A percentile compares a stretch with the other conserved stretches of the same genome.
Evolutionary conservation across 2,797 vertebrate genomes (phyloP).

Genomic region (Loriculus beryllinus): DNA sequence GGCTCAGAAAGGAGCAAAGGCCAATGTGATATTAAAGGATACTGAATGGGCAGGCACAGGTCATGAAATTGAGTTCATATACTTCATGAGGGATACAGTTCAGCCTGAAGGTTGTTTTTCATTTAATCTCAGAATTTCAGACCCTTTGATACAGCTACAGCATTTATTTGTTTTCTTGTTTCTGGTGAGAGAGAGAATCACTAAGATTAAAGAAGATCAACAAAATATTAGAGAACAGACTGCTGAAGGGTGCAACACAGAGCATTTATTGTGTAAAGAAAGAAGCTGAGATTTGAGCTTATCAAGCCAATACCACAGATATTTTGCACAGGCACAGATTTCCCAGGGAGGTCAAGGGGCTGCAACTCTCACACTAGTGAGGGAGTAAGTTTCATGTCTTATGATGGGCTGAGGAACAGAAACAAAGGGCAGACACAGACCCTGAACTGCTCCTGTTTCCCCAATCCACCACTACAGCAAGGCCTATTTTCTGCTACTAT

Average conservation of each 20-base stretch:
- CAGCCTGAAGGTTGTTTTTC: conserved; percentile 52
- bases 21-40: not conserved
- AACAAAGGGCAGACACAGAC: not conserved
- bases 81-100: conserved; percentile 18
- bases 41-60: not conserved
- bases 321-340: not conserved
- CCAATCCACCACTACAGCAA: not conserved
- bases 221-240: conserved; percentile 40
- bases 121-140: conserved; percentile 45
- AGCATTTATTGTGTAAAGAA: not conserved
- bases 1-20: not conserved
- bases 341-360: not conserved
- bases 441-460: not conserved
- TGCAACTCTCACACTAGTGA: not conserved
- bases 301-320: not conserved
- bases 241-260: not conserved
- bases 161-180: conserved; percentile 60
- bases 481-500: not conserved
- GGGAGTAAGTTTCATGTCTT: not conserved
- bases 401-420: not conserved
- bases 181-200: not conserved
- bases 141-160: not conserved
- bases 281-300: not conserved
- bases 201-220: conserved; percentile 43
- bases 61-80: conserved; percentile 23